A percentile compares a stretch with the other conserved stretches of the same genome.
phyloP scores from a whole-genome alignment of 2,797 vertebrate species.

The Bradypodion pumilum region DNA sequence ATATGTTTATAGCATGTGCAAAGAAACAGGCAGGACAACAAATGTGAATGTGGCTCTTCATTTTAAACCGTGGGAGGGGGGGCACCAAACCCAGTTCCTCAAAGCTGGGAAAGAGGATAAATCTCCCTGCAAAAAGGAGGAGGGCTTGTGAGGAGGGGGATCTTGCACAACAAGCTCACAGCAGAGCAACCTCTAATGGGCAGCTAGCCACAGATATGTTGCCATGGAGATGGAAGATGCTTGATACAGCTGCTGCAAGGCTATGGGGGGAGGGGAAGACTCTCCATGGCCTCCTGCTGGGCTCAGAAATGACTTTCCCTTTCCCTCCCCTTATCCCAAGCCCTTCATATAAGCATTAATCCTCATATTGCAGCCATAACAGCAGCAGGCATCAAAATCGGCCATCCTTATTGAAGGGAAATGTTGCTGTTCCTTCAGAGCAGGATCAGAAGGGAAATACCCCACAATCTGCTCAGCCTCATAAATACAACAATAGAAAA shows the following conservation, averaged over 20 bases:
- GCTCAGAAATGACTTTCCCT: neutral
- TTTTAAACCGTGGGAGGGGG: neutral
- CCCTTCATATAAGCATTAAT: neutral
- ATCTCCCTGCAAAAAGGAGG: conserved; percentile 6
- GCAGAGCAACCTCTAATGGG: conserved; percentile 1
- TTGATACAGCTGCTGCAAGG: neutral
- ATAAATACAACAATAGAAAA: neutral
- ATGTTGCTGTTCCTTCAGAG: neutral
- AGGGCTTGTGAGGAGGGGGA: too few relatives aligned
- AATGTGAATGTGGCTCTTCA: neutral
- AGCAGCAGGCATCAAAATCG: neutral
- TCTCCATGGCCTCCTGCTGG: neutral
- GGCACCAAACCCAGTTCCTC: neutral
- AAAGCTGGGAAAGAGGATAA: neutral
- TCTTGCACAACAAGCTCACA: conserved; percentile 6
- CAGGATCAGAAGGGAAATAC: neutral
- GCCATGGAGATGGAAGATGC: conserved; percentile 24
- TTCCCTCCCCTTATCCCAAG: neutral
- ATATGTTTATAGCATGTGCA: neutral
- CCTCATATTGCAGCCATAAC: neutral
- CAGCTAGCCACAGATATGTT: conserved; percentile 8
- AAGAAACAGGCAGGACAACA: neutral
- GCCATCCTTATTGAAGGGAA: neutral
- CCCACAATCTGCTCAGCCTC: neutral
- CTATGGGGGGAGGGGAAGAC: neutral